phyloP scores from a whole-genome alignment of 2,888 invertebrate species.

The Pheosia gnoma region DNA sequence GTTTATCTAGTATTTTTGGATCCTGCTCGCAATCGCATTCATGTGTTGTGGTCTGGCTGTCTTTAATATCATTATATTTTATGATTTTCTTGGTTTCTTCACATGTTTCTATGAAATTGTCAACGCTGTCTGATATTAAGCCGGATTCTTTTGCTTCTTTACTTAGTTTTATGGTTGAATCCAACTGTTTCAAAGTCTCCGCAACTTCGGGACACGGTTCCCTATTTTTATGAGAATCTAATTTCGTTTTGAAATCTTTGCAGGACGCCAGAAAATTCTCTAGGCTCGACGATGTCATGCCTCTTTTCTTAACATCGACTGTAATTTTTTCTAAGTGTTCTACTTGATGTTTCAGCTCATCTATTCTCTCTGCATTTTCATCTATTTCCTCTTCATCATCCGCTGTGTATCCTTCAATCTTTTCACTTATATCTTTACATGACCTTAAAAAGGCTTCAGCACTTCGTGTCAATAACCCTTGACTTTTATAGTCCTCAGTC shows the following conservation, averaged over 20 bases:
- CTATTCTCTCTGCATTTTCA: constrained; percentile 19
- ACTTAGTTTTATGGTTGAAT: constrained; percentile 42
- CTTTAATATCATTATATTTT: constrained; percentile 10
- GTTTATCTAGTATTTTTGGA: constrained; percentile 28
- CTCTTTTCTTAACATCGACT: constrained; percentile 25
- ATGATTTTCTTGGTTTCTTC: constrained; percentile 42
- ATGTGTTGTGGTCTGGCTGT: background rate
- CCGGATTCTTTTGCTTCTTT: constrained; percentile 43
- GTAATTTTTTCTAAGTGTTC: constrained; percentile 38
- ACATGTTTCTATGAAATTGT: constrained; percentile 49
- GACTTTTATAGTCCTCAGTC: constrained; percentile 38
- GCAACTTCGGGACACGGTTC: constrained; percentile 12
- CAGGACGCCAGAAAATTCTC: constrained; percentile 44
- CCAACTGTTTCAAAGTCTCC: constrained; percentile 37
- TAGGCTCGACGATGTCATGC: constrained; percentile 32
- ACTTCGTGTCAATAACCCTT: constrained; percentile 37
- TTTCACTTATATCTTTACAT: constrained; percentile 39
- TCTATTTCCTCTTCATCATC: constrained; percentile 13
- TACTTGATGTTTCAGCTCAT: constrained; percentile 35
- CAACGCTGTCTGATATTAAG: constrained; percentile 39
- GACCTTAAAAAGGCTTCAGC: constrained; percentile 43
- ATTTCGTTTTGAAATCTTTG: constrained; percentile 42
- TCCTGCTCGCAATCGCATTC: constrained; percentile 7
- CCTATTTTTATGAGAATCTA: constrained; percentile 27
- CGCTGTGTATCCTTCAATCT: constrained; percentile 35